Base-by-base conservation (phyloP, 2,113 vertebrate genomes). In the Protomyctophum bolini region DNA sequence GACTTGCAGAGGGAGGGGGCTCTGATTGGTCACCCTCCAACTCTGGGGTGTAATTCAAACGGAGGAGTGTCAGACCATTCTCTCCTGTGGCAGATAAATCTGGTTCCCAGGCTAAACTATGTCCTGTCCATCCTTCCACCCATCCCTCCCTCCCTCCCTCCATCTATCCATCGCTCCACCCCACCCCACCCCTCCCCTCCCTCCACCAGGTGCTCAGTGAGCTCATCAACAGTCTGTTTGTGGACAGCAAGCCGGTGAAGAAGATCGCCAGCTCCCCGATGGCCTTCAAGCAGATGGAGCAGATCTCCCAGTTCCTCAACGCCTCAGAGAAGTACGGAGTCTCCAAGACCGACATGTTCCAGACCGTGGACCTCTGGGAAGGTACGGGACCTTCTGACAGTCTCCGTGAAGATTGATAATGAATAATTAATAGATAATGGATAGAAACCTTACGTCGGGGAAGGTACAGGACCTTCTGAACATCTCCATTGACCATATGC, bases 201-300 rank as follows among this genome's bases (percentile, higher is more conserved):
- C 28, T n/a, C n/a, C 46, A 10, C 15, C 90, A 99, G 98, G 83
- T 99, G 28, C 90, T 99, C 62, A 89, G 96, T 67, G 91, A 94
- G 83, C 89, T 98, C 83, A 95, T 99, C 11, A 99, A 99, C 90
- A 96, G 94, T 85, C 93, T 99, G 76, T 93, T 94, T 61, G 63
- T 0, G 90, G 91, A 94, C 6, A 41, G 1, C 33, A 97, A 96
- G 86, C 98, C 96, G 0, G 85, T 99, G 58, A 94, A 93, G 90
- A 98, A 97, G 93, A 94, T 97, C 82, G 94, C 95, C 0, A 94
- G 94, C 47, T 91, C 94, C 0, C 76, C 91, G 68, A 98, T 97
- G 95, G 98, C 96, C 48, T 99, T 99, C 92, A 98, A 98, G 92
- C 98, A 99, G 91, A 99, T 98, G 98, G 98, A 99, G 83, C 97